Conservation (phyloP, 37 sponge, comb jelly and placozoan species). For the Bolinopsis microptera region DNA sequence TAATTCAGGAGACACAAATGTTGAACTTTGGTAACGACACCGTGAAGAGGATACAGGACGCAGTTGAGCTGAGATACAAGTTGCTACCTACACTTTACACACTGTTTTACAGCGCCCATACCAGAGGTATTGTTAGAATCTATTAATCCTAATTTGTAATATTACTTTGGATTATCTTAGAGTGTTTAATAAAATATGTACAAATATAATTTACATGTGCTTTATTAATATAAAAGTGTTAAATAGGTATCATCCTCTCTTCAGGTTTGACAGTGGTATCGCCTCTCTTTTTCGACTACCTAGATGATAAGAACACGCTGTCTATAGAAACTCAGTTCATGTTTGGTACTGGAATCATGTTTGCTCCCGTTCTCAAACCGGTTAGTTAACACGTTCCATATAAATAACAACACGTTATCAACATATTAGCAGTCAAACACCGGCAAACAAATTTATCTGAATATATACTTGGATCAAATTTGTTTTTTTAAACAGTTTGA, state of each 20-base stretch:
- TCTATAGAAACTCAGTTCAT: neutral
- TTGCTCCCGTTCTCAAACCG: neutral
- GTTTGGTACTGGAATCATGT: slow-evolving; percentile 13
- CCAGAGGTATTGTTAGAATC: too few relatives aligned
- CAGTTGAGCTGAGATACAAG: slow-evolving; percentile 69
- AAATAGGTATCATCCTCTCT: too few relatives aligned
- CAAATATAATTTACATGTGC: too few relatives aligned
- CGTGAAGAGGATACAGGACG: slow-evolving; percentile 58
- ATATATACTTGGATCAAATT: too few relatives aligned
- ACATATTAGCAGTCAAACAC: too few relatives aligned
- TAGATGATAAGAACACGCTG: neutral
- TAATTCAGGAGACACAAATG: neutral
- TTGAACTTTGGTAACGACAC: slow-evolving; percentile 64
- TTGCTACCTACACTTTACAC: slow-evolving; percentile 88
- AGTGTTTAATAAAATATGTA: too few relatives aligned
- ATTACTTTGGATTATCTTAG: too few relatives aligned
- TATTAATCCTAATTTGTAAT: too few relatives aligned
- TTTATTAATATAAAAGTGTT: too few relatives aligned
- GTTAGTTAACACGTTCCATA: neutral
- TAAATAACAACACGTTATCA: too few relatives aligned
- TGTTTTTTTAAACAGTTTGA: too few relatives aligned
- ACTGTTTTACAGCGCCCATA: slow-evolving; percentile 81
- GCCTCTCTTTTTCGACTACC: slow-evolving; percentile 72
- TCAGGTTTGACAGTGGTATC: slow-evolving; percentile 69
- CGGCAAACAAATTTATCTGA: too few relatives aligned